Base-by-base conservation (phyloP, 2,113 vertebrate genomes). In the Carassius auratus region DNA sequence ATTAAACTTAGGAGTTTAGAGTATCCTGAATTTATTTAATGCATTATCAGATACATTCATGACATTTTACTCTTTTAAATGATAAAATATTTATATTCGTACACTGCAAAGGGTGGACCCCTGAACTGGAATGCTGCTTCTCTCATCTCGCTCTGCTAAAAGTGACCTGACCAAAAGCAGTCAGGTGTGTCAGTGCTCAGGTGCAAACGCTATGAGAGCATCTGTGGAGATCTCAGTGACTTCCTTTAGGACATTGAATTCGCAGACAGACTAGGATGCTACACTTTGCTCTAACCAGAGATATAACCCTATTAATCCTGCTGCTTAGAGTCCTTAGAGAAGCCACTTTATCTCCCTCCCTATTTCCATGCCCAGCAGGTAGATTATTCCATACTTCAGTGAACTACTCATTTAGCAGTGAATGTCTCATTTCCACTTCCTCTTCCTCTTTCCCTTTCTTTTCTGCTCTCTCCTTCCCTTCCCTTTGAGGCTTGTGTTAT, bases 231-330 rank as follows among this genome's bases (percentile, higher is more conserved):
- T 85, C 33, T 38, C 50, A 42, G 62, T 62, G 36, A 21, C 45
- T 77, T 82, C 45, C 33, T 76, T 69, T 69, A 21, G 64, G 80
- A 45, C 64, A 38, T 14, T 61, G 45, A 42, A 33, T 55, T 50
- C 38, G 45, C 23, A 76, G 71, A 83, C 23, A 78, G 14, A 55
- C 15, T 45, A 42, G 52, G 50, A 79, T 8, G 26, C 52, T 57
- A n/a, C 4, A 3, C 55, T 74, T 19, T 42, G 10, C n/a, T 83
- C 64, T 62, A 61, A 61, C 57, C 21, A 9, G 15, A 62, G 55
- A 78, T 68, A 74, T 59, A 71, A 79, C 23, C 50, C 73, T 83
- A 74, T 83, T 79, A 86, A 61, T 62, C n/a, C 57, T 45, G 84
- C 42, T 57, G 48, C 66, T 74, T 75, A 77, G 26, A 23, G 19